phyloP scores from a whole-genome alignment of 2,888 invertebrate genomes.

The Polylopha cassiicola region DNA sequence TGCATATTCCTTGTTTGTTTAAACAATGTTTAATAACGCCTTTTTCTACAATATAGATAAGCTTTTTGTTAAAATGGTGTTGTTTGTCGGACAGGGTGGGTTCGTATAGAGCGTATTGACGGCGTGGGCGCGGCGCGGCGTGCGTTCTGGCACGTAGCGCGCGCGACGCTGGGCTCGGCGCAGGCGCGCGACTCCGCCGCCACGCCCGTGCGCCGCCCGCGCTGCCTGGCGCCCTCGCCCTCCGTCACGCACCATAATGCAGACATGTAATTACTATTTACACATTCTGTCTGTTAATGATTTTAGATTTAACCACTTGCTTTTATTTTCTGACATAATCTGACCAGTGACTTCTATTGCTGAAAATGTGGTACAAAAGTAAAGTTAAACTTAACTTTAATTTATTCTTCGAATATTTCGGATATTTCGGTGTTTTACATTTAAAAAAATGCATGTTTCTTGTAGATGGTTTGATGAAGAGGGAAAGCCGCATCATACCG shows the following conservation, averaged over 20 bases:
- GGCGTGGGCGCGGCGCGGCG: constrained; percentile 46
- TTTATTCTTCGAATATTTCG: too few relatives aligned
- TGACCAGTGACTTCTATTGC: too few relatives aligned
- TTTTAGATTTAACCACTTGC: too few relatives aligned
- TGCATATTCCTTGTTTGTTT: too few relatives aligned
- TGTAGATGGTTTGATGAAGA: constrained; percentile 67
- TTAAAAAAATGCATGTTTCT: neutral
- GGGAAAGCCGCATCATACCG: constrained; percentile 58
- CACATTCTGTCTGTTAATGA: too few relatives aligned
- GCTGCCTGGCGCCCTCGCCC: constrained; percentile 35
- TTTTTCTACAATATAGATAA: too few relatives aligned
- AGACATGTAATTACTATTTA: constrained; percentile 56
- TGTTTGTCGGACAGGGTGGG: constrained; percentile 50
- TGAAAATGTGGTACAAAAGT: too few relatives aligned
- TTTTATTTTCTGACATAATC: too few relatives aligned
- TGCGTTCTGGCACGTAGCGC: constrained; percentile 57
- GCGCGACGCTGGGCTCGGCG: constrained; percentile 51
- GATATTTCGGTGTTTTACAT: neutral
- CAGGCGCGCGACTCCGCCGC: constrained; percentile 34
- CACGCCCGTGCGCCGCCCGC: constrained; percentile 41
- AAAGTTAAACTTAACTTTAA: too few relatives aligned
- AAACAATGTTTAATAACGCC: too few relatives aligned
- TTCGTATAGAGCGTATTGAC: constrained; percentile 63
- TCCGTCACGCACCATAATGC: constrained; percentile 35
- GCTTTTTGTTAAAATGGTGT: neutral